Base-by-base conservation (phyloP, 2,797 vertebrate species). In the Macrochelys suwanniensis region DNA sequence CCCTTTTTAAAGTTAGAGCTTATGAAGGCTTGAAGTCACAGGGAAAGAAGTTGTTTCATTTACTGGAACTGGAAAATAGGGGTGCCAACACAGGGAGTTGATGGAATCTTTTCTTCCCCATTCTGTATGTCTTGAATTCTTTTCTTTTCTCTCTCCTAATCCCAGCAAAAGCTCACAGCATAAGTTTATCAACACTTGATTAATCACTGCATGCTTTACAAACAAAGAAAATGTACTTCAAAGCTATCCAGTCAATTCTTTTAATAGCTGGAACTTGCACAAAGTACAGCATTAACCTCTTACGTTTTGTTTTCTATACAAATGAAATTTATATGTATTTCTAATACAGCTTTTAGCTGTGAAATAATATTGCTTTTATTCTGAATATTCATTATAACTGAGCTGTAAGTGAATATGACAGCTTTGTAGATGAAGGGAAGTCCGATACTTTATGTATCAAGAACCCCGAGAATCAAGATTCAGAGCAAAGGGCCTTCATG, bases 31-130 rank as follows among this genome's bases (percentile, higher is more conserved):
- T 95, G 85, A 97, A 89, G 84, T 61, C 78, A 91, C 85, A 84
- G 87, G 80, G 80, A 94, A 97, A 93, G 51, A 15, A 68, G 61
- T 92, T 86, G n/a, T 90, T 97, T 95, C 88, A 54, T 95, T 97
- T 94, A 88, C 89, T 57, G 53, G 92, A 87, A 83, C 82, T 91
- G 95, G 84, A 94, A 92, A 97, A 95, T 87, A 81, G 82, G 37
- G 59, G 88, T 82, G 89, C 87, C 89, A 93, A 74, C 57, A 76
- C 54, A 74, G 77, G 86, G 86, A 87, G 93, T 59, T 82, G 68
- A 3, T 86, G 78, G 37, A 94, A 91, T 59, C 51, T 76, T 37
- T 88, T 56, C 80, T 76, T 82, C 87, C 47, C 11, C 50, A 23
- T 53, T 77, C 81, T 49, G 4, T 54, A 21, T 1, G 12, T 76